Conservation (phyloP, 2,888 invertebrate genomes). For the Meiosimyza platycephala region DNA sequence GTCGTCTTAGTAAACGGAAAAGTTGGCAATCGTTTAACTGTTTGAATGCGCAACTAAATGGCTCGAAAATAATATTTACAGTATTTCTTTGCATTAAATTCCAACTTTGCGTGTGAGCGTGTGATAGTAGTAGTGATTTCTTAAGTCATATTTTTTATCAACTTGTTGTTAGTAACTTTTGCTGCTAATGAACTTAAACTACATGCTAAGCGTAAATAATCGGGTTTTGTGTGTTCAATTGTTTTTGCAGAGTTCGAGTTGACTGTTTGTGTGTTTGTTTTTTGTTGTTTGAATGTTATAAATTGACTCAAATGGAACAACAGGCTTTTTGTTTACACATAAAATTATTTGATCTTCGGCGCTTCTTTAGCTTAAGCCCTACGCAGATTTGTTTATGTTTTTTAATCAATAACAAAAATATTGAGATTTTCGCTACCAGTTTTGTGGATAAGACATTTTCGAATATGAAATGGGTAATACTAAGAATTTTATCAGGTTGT, state of each 20-base stretch:
- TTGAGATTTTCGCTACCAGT: too few relatives aligned
- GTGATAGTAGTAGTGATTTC: neutral
- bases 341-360: too few relatives aligned
- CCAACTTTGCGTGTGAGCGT: neutral
- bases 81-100: neutral
- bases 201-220: slow-evolving; percentile 5
- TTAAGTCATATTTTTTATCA: neutral
- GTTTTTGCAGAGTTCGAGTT: neutral
- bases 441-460: too few relatives aligned
- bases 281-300: too few relatives aligned
- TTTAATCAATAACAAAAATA: too few relatives aligned
- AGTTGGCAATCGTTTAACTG: slow-evolving; percentile 7
- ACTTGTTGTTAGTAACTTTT: neutral
- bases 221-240: neutral
- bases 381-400: too few relatives aligned
- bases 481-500: too few relatives aligned
- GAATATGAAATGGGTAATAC: too few relatives aligned
- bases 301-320: too few relatives aligned
- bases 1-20: neutral
- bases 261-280: neutral
- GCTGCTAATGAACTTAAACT: slow-evolving; percentile 22
- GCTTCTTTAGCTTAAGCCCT: too few relatives aligned
- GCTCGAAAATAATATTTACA: slow-evolving; percentile 31
- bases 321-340: too few relatives aligned
- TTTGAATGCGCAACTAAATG: slow-evolving; percentile 22